phyloP scores from a whole-genome alignment of 2,888 invertebrate species.

The Barypeithes pellucidus region DNA sequence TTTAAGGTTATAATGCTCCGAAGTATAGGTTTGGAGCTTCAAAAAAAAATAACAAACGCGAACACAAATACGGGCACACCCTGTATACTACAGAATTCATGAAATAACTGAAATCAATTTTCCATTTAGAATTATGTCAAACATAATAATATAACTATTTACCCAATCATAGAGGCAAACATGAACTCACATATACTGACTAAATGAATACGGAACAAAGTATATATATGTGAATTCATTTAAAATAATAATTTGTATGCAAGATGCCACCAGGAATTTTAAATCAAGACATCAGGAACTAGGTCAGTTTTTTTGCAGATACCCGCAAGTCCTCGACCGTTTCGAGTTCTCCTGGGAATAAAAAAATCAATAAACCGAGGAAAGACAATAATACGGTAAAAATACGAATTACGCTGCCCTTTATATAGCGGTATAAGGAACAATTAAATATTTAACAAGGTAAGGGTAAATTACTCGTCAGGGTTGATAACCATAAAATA shows the following conservation, averaged over 20 bases:
- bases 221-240: not conserved
- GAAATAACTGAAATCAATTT: no score
- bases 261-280: not conserved
- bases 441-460: slow-evolving; percentile 16
- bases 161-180: not conserved
- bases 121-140: no score
- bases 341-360: slow-evolving; percentile 3
- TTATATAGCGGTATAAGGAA: not conserved
- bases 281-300: slow-evolving; percentile 6
- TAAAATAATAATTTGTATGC: slow-evolving; percentile 11
- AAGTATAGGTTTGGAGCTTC: no score
- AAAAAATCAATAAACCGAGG: slow-evolving; percentile 10
- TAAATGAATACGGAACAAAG: slow-evolving; percentile 2
- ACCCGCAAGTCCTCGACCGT: not conserved
- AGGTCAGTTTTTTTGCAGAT: slow-evolving; percentile 17
- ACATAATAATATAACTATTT: no score
- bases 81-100: no score
- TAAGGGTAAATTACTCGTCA: slow-evolving; percentile 18
- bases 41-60: no score
- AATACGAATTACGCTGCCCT: not conserved
- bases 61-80: no score
- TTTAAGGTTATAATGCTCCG: no score
- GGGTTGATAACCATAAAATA: slow-evolving; percentile 8
- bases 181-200: not conserved
- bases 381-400: slow-evolving; percentile 9